Conservation (phyloP, 2,797 vertebrate genomes). For the Cynodonichthys magdalenae region DNA sequence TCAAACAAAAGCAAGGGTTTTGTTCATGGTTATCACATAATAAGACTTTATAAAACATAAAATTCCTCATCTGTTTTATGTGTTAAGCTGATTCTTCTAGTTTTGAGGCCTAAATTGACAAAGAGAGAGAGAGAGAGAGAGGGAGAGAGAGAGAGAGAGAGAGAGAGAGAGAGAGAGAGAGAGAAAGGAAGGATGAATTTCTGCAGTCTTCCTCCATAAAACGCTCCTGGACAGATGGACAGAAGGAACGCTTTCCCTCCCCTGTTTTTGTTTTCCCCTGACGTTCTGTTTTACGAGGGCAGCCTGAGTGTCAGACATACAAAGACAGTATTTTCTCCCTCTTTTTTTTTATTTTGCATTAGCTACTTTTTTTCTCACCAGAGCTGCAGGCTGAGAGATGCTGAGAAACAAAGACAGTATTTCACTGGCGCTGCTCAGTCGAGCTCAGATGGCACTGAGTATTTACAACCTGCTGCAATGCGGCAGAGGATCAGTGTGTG, state of each 20-base stretch:
- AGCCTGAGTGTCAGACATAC: conserved; percentile 43
- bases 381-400: conserved; percentile 56
- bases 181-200: not conserved
- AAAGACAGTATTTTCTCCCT: conserved; percentile 51
- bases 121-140: not conserved
- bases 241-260: conserved; percentile 31
- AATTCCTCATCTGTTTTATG: too few species aligned
- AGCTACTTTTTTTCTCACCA: conserved; percentile 11
- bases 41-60: too few species aligned
- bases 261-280: conserved; percentile 45
- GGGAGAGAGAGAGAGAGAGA: not conserved
- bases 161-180: not conserved
- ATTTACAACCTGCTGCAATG: conserved; percentile 82
- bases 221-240: conserved; percentile 51
- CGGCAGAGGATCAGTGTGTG: conserved; percentile 63
- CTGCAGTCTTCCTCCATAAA: conserved; percentile 9
- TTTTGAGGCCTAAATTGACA: not conserved
- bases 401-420: conserved; percentile 76
- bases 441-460: conserved; percentile 70
- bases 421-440: conserved; percentile 63
- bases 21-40: too few species aligned
- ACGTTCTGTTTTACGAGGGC: conserved; percentile 54
- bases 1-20: too few species aligned
- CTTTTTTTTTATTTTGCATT: conserved; percentile 40
- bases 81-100: not conserved